phyloP scores from a whole-genome alignment of 1,140 invertebrate genomes.

The Listronotus bonariensis region DNA sequence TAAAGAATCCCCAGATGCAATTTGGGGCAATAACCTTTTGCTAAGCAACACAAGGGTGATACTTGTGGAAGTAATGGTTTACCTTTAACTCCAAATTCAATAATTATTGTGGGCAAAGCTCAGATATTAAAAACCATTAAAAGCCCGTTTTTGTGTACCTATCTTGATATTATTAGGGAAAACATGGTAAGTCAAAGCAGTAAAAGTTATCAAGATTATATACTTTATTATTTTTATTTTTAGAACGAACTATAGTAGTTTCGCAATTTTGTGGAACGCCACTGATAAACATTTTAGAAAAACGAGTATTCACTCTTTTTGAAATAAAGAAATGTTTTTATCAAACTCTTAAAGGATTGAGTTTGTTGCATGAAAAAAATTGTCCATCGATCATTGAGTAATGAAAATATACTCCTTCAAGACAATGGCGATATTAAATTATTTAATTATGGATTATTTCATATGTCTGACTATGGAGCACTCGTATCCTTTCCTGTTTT shows the following conservation, averaged over 20 bases:
- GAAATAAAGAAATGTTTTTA: slow-evolving; percentile 66
- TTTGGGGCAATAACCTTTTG: slow-evolving; percentile 90
- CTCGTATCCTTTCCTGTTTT: slow-evolving; percentile 92
- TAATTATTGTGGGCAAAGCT: slow-evolving; percentile 88
- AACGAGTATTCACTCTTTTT: slow-evolving; percentile 56
- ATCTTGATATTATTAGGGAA: slow-evolving; percentile 91
- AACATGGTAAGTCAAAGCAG: slow-evolving; percentile 76
- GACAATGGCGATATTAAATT: slow-evolving; percentile 76
- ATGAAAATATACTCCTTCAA: slow-evolving; percentile 84
- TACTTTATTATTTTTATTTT: slow-evolving; percentile 37
- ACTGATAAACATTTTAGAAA: slow-evolving; percentile 55
- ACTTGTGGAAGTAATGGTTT: slow-evolving; percentile 94
- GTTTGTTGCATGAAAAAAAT: slow-evolving; percentile 76
- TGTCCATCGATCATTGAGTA: slow-evolving; percentile 78
- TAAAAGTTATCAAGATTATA: slow-evolving; percentile 26
- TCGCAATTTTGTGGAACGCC: slow-evolving; percentile 82
- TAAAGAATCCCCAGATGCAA: slow-evolving; percentile 53
- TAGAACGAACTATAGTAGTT: slow-evolving; percentile 88
- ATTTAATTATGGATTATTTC: slow-evolving; percentile 90
- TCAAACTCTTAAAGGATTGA: slow-evolving; percentile 75
- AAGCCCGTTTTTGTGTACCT: slow-evolving; percentile 83
- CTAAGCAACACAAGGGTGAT: slow-evolving; percentile 86
- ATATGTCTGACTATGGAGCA: slow-evolving; percentile 84
- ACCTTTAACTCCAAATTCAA: slow-evolving; percentile 94
- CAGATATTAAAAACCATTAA: slow-evolving; percentile 80